Percentiles rank a stretch among this genome's conserved stretches.
phyloP scores from a whole-genome alignment of 2,888 invertebrate species.

The Euzetes globulus region DNA sequence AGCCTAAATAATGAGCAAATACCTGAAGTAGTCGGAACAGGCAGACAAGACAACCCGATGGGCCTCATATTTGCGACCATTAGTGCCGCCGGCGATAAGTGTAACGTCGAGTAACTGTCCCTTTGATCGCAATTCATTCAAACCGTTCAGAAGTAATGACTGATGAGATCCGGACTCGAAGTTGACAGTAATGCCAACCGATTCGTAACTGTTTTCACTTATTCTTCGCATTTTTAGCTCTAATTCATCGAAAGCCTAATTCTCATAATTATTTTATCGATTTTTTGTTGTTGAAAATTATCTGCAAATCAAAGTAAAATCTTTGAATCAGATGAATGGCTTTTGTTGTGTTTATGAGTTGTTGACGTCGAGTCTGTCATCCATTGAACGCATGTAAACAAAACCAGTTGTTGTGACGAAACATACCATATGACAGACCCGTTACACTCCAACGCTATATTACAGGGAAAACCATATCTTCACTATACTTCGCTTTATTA shows the following conservation, averaged over 20 bases:
- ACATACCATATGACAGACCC: too few relatives aligned
- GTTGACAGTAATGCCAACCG: conserved; percentile 46
- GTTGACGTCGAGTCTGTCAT: too few relatives aligned
- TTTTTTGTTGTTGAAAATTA: too few relatives aligned
- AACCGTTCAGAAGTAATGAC: conserved; percentile 54
- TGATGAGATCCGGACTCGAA: conserved; percentile 57
- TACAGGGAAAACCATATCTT: too few relatives aligned
- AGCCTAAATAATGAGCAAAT: conserved; percentile 54
- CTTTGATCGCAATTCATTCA: conserved; percentile 57
- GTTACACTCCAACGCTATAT: too few relatives aligned
- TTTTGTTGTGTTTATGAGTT: too few relatives aligned
- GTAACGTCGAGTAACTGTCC: conserved; percentile 61
- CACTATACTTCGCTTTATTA: too few relatives aligned
- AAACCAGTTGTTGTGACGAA: too few relatives aligned
- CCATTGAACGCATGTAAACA: too few relatives aligned
- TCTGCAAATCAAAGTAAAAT: too few relatives aligned
- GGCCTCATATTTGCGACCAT: conserved; percentile 58
- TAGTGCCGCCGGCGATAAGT: conserved; percentile 60
- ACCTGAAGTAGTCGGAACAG: conserved; percentile 65
- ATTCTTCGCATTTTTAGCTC: background rate
- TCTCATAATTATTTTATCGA: too few relatives aligned
- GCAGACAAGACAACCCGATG: conserved; percentile 64
- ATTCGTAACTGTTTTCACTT: background rate
- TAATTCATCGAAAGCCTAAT: background rate
- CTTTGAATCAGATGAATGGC: too few relatives aligned